Evolutionary conservation across 2,888 invertebrate genomes (phyloP), one percentile per base, ranked within the genome.

Genomic region (Euclidia mi): DNA sequence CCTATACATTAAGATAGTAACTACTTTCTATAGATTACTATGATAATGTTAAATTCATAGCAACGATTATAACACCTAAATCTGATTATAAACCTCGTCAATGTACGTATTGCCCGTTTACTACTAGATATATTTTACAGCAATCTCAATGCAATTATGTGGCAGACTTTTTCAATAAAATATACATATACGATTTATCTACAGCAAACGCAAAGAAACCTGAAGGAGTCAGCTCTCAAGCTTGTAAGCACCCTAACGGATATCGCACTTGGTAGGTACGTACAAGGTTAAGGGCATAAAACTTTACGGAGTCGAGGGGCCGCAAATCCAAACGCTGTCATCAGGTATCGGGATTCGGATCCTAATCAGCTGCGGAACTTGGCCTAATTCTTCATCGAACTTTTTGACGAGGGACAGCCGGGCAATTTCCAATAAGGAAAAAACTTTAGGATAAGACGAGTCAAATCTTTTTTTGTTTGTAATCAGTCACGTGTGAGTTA

Each of bases 391-490:
- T 72, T 65, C 63, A 60, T 61, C 59, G 44, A 78, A 78, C 62
- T 78, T 72, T 46, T 50, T 56, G 58, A 77, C 57, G 63, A 40
- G 65, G 68, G 60, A 76, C 48, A 62, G 57, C 45, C 59, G 56
- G 69, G 55, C 61, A 66, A 72, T 78, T 77, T 71, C 71, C 72
- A 72, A 76, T 76, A 73, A 63, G 72, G 62, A 69, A 68, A 66
- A 64, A 55, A 60, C 40, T 62, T 52, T 40, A 45, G 40, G 64
- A 68, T 76, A 59, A 76, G 53, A 53, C 50, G 42, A 58, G 79
- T 68, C 75, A 76, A 61, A 66, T 65, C 62, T 71, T n/a, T 71
- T 75, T 75, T 66, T 73, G 65, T 70, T 68, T 62, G 57, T 72
- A 63, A 73, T 78, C 71, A 74, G 53, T 79, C 66, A 74, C 65